Conservation (phyloP, 2,888 invertebrate species). For the Eudasyphora cyanicolor region DNA sequence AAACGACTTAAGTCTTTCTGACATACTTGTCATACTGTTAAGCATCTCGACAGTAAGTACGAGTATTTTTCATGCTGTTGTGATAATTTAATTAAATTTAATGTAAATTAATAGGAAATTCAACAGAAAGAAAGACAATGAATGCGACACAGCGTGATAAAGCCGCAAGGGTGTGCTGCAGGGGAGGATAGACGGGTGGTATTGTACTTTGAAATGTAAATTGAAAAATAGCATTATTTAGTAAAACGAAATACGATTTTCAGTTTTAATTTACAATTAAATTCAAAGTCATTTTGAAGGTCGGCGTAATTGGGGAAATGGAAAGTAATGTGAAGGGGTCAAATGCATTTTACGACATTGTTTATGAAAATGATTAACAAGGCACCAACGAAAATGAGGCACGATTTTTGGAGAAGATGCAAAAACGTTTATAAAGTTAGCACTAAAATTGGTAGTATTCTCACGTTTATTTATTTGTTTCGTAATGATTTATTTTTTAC, state of each 20-base stretch:
- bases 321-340: not conserved
- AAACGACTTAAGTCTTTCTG: conserved; percentile 17
- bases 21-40: conserved; percentile 14
- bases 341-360: not conserved
- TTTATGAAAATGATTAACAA: too few species aligned
- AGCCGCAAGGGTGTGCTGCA: not conserved
- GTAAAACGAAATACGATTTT: not conserved
- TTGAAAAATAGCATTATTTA: conserved; percentile 12
- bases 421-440: too few species aligned
- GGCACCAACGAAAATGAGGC: too few species aligned
- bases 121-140: not conserved
- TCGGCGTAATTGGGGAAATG: not conserved
- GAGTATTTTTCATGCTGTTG: conserved; percentile 25
- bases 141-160: not conserved
- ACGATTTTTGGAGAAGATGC: too few species aligned
- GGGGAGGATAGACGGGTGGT: not conserved
- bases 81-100: conserved; percentile 38
- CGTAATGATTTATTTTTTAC: too few species aligned
- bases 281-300: not conserved
- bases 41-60: conserved; percentile 11
- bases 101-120: conserved; percentile 25
- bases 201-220: conserved; percentile 3
- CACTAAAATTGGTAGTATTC: too few species aligned
- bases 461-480: too few species aligned
- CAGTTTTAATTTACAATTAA: conserved; percentile 2